Percentiles rank a stretch among this genome's conserved stretches.
Evolutionary conservation across 2,113 vertebrate genomes (phyloP).

Genomic region (Solenodon paradoxus): DNA sequence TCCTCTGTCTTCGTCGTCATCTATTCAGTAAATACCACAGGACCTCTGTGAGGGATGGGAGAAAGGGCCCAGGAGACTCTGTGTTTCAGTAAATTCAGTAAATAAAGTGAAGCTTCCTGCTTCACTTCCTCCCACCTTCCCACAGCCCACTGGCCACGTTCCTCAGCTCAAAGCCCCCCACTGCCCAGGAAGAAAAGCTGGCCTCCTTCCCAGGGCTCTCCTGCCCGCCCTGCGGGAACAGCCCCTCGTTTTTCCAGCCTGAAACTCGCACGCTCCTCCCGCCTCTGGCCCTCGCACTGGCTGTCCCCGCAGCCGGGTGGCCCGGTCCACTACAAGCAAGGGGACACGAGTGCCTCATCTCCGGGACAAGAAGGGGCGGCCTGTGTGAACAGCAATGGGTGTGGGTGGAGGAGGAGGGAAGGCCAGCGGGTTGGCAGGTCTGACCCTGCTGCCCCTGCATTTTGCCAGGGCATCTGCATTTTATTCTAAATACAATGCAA

Average conservation of each 20-base stretch:
- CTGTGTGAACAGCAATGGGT: background rate
- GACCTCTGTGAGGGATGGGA: background rate
- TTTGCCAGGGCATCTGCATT: background rate
- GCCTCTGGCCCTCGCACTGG: background rate
- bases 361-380: background rate
- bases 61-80: background rate
- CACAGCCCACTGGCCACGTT: background rate
- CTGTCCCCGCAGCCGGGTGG: background rate
- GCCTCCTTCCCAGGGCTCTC: background rate
- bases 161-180: background rate
- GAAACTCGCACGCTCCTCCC: background rate
- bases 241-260: background rate
- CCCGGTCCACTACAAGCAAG: background rate
- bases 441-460: background rate
- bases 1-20: background rate
- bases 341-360: background rate
- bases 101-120: background rate
- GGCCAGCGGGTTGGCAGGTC: background rate
- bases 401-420: background rate
- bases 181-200: background rate
- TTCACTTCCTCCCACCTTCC: background rate
- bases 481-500: conserved; percentile 20
- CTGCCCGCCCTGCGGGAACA: background rate
- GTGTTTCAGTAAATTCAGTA: no score
- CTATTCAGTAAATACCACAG: background rate